Evolutionary conservation across 2,113 vertebrate species (phyloP), one percentile per base, ranked within the genome.

Genomic region (Salvelinus alpinus): DNA sequence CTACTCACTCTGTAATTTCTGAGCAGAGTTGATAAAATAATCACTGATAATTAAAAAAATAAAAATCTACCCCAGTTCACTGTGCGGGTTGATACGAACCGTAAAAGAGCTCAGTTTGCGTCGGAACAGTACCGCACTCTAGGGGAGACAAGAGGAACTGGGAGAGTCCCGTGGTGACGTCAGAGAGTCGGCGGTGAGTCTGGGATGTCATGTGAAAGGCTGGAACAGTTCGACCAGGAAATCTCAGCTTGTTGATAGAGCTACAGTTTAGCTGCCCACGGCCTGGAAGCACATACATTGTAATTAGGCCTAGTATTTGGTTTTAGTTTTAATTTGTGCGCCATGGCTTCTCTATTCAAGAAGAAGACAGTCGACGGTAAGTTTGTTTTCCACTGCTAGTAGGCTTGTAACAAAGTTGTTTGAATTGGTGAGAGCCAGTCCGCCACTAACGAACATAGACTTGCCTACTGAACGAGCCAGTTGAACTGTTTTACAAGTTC

Each of bases 341-440:
- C 71, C 80, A 98, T 98, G 96, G 95, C 95, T 72, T 96, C 95
- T 64, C 89, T 98, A 72, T 98, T 98, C 88, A 98, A 97, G 94
- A 98, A 97, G 95, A 98, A 97, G 89, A 98, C 96, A 0, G 95
- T 94, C 67, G 97, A 98, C 12, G 97, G 97, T 98, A 91, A 97
- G 97, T 94, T 91, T 84, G 62, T 64, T 77, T 18, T 22, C 18
- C 59, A 13, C 68, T 22, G 38, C 14, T 22, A 44, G 18, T 34
- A 31, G 5, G 73, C 14, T 54, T 75, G 76, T 78, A 54, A 4
- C 51, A 54, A 16, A 18, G 12, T 16, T 54, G 51, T 54, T 18
- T 54, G 51, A 13, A 54, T 44, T 44, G 38, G 9, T 44, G 38
- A 11, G 38, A 44, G 9, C 38, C 38, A 44, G 38, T 44, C 38